These are phyloP conservation scores for Palaemon carinicauda DNA, from an alignment of 1,140 invertebrate genomes.

Conservation along the genomic window DNA sequence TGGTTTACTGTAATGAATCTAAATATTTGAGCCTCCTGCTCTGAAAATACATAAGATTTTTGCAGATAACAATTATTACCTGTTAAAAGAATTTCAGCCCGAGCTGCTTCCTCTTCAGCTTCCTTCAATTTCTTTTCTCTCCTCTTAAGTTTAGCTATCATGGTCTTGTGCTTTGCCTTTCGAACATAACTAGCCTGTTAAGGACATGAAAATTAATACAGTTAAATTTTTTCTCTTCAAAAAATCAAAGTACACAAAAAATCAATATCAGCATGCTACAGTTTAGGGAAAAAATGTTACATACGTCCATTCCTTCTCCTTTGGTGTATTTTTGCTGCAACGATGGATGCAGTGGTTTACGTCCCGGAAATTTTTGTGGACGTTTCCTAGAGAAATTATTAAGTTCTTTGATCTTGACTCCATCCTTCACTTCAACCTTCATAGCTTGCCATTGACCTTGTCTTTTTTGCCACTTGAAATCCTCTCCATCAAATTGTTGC, in stretches of 20 bases:
- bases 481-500: no score
- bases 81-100: no score
- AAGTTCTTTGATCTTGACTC: no score
- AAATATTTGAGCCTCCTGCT: no score
- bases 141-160: not conserved
- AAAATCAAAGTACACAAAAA: not conserved
- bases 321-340: not conserved
- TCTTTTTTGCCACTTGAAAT: no score
- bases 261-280: not conserved
- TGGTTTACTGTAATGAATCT: no score
- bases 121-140: no score
- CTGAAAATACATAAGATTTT: no score
- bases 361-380: not conserved
- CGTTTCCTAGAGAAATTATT: not conserved
- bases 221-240: not conserved
- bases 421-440: no score
- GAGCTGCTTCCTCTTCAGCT: no score
- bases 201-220: not conserved
- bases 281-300: not conserved
- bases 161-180: not conserved
- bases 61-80: no score
- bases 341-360: not conserved
- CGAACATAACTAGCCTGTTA: not conserved
- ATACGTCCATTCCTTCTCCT: not conserved
- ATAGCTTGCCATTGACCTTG: no score